Evolutionary conservation across 2,797 vertebrate species (phyloP), one percentile per base, ranked within the genome.

Genomic region (Chaunax sp.): DNA sequence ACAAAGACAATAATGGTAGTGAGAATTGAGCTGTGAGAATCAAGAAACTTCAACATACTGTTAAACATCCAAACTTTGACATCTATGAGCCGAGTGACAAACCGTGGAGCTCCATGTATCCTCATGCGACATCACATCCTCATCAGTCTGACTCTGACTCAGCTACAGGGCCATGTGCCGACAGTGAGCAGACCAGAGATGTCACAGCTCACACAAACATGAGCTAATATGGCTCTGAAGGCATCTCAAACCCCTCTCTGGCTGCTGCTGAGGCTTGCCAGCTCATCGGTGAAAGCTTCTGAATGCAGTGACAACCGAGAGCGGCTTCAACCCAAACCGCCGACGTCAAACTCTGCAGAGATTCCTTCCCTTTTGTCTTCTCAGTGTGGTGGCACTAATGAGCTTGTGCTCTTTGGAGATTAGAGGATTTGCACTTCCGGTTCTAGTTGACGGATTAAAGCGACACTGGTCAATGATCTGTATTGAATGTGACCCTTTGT

Each of bases 141-240:
- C 44, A 55, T 64, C 52, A 16, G 25, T 53, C 69, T 56, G 5
- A 33, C 68, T 56, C 33, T 53, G 69, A 77, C 54, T 73, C 78
- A 66, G 67, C 57, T 25, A 4, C 22, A 7, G 47, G 38, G 51
- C 69, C 59, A 49, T n/a, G 20, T 43, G 60, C 38, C 79, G 83
- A 93, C 75, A 57, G 68, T 79, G 58, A 88, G 72, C 90, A 91
- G 90, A 84, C 60, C 73, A 7, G 68, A 62, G 64, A 59, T 63
- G 79, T 87, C 89, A 54, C 41, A n/a, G 77, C 68, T 80, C 55
- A 62, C 70, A 84, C 91, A 90, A 93, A 93, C 92, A 93, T 92
- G 81, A 87, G 85, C 91, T 89, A 92, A 92, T 92, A 92, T 87
- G 90, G 92, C 75, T 80, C 64, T 87, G 71, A 72, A 80, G 75